Conservation (phyloP, 2,113 vertebrate species). For the Laticauda colubrina region DNA sequence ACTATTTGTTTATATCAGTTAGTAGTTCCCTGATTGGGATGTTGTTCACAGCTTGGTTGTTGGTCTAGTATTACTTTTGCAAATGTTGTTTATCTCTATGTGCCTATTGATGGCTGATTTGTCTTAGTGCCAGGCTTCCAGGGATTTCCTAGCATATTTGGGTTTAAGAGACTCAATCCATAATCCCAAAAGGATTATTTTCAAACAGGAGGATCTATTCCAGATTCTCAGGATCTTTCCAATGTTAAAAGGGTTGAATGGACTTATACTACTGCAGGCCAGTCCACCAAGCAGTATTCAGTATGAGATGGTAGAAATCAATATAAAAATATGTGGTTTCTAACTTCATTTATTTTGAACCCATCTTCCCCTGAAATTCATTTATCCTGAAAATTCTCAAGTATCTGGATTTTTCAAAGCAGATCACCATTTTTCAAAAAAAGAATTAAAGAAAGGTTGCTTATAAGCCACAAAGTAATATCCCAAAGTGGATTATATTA, state of each 20-base stretch:
- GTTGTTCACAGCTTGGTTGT: not conserved
- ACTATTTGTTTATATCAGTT: not conserved
- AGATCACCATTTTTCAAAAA: not conserved
- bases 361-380: not conserved
- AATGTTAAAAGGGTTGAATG: slow-evolving; percentile 40
- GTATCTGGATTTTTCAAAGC: not conserved
- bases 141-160: no score
- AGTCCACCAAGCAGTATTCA: not conserved
- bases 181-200: not conserved
- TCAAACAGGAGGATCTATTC: not conserved
- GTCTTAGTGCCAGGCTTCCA: no score
- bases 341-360: not conserved
- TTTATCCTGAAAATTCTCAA: not conserved
- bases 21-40: not conserved
- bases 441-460: not conserved
- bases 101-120: no score
- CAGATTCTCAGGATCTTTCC: not conserved
- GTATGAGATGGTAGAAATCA: not conserved
- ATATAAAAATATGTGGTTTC: not conserved
- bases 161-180: no score
- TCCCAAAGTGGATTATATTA: not conserved
- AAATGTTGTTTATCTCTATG: no score
- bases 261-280: not conserved
- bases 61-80: not conserved
- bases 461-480: not conserved